phyloP scores from a whole-genome alignment of 1,140 invertebrate species.

The Cydia strobilella region DNA sequence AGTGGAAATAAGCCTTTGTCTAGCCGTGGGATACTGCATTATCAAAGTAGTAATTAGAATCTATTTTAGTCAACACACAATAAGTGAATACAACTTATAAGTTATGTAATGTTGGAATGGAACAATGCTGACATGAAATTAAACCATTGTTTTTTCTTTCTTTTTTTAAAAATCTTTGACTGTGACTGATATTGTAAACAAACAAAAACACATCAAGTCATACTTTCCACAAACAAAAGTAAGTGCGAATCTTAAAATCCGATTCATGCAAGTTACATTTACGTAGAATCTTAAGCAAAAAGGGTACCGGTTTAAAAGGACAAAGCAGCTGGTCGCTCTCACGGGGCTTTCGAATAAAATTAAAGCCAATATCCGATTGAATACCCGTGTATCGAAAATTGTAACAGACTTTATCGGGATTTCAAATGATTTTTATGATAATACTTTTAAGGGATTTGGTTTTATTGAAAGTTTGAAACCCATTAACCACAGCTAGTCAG shows the following conservation, averaged over 20 bases:
- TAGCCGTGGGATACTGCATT: too few relatives aligned
- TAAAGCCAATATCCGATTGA: slow-evolving; percentile 42
- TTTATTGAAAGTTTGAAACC: too few relatives aligned
- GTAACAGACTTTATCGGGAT: background rate
- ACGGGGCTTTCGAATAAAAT: slow-evolving; percentile 40
- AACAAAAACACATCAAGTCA: background rate
- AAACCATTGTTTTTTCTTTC: too few relatives aligned
- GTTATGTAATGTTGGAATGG: too few relatives aligned
- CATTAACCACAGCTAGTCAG: too few relatives aligned
- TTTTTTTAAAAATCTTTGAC: too few relatives aligned
- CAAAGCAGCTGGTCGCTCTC: slow-evolving; percentile 41
- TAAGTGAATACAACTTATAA: too few relatives aligned
- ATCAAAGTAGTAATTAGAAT: too few relatives aligned
- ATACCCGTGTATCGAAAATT: slow-evolving; percentile 40
- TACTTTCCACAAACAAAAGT: background rate
- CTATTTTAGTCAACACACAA: too few relatives aligned
- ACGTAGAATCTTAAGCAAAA: slow-evolving; percentile 49
- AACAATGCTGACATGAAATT: too few relatives aligned
- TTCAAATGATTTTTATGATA: background rate
- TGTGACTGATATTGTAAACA: too few relatives aligned
- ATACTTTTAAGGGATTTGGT: background rate
- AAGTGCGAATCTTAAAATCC: slow-evolving; percentile 11
- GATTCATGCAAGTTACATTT: slow-evolving; percentile 25
- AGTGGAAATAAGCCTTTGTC: too few relatives aligned
- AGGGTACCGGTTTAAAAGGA: slow-evolving; percentile 43